These are phyloP conservation scores for Eurois occulta DNA, from an alignment of 2,888 invertebrate species.

Conservation along the genomic window DNA sequence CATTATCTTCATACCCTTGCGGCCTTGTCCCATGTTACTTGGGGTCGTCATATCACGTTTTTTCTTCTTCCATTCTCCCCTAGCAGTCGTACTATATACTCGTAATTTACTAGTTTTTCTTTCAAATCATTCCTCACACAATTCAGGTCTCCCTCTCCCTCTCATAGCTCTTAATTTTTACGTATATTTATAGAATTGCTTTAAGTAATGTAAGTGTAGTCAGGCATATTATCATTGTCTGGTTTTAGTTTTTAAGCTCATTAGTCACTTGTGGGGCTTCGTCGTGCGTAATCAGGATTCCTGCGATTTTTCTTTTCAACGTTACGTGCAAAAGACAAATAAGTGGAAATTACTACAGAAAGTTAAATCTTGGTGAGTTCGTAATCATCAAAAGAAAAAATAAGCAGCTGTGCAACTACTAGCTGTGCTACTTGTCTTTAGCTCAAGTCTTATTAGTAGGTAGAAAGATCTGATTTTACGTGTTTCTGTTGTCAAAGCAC, in stretches of 20 bases:
- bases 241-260: slow-evolving; percentile 53
- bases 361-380: neutral
- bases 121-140: neutral
- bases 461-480: neutral
- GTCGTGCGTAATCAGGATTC: slow-evolving; percentile 46
- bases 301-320: slow-evolving; percentile 16
- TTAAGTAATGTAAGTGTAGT: slow-evolving; percentile 18
- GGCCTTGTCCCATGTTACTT: neutral
- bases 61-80: neutral
- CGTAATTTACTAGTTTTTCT: neutral
- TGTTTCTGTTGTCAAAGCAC: neutral
- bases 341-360: slow-evolving; percentile 5
- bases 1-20: neutral
- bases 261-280: slow-evolving; percentile 55
- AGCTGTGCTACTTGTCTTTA: neutral
- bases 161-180: neutral
- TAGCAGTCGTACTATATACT: neutral
- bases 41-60: neutral
- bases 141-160: neutral
- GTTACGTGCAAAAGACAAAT: slow-evolving; percentile 17
- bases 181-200: slow-evolving; percentile 8
- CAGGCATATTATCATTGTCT: slow-evolving; percentile 26
- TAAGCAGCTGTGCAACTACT: neutral
- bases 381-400: neutral
- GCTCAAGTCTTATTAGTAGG: neutral